These are phyloP conservation scores for Melitaea cinxia DNA, from an alignment of 1,140 invertebrate species.

Conservation along the genomic window DNA sequence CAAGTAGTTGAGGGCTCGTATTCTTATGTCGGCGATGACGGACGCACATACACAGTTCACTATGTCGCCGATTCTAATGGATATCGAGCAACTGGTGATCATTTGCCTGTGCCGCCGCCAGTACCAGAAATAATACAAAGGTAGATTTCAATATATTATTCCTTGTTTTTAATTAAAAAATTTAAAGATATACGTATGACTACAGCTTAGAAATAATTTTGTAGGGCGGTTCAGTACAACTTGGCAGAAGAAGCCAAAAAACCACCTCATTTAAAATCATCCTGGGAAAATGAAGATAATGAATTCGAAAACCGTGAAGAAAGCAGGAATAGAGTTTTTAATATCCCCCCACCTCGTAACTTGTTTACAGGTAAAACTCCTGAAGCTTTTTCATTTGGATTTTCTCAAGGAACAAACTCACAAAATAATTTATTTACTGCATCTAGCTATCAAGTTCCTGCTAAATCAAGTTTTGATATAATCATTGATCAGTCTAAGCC, in stretches of 20 bases:
- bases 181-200: too few species aligned
- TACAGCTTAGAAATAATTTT: conserved; percentile 16
- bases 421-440: conserved; percentile 60
- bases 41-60: conserved; percentile 80
- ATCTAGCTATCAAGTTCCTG: conserved; percentile 50
- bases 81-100: conserved; percentile 81
- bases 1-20: conserved; percentile 84
- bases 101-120: conserved; percentile 81
- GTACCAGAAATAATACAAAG: conserved; percentile 81
- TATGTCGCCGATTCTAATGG: conserved; percentile 83
- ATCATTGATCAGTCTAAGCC: conserved; percentile 50
- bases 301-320: conserved; percentile 48
- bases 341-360: conserved; percentile 47
- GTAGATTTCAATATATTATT: conserved; percentile 51
- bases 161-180: too few species aligned
- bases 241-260: conserved; percentile 76
- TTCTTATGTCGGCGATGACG: conserved; percentile 83
- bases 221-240: conserved; percentile 76
- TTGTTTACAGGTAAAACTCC: conserved; percentile 74
- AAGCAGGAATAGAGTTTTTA: conserved; percentile 43
- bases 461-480: conserved; percentile 56
- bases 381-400: conserved; percentile 71
- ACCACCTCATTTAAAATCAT: conserved; percentile 56
- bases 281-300: conserved; percentile 57
- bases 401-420: conserved; percentile 48